A percentile compares a stretch with the other conserved stretches of the same genome.
Evolutionary conservation across 1,140 invertebrate genomes (phyloP).

Genomic region (Cataglyphis hispanica): DNA sequence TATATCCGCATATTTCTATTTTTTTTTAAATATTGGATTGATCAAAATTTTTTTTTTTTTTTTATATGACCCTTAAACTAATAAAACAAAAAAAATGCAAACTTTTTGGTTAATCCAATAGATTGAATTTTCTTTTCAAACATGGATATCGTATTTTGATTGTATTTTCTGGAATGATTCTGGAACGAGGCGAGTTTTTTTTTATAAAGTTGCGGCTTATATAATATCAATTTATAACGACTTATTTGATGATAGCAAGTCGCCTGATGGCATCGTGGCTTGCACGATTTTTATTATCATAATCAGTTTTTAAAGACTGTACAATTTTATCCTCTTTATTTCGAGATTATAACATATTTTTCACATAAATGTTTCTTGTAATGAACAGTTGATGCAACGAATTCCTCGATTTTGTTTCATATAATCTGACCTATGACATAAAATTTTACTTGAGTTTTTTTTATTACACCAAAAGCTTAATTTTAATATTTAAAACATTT

Average conservation of each 20-base stretch:
- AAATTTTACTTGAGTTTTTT: slow-evolving; percentile 8
- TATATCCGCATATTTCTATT: background rate
- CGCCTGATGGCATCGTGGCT: slow-evolving; percentile 4
- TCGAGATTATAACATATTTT: slow-evolving; percentile 19
- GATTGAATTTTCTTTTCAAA: background rate
- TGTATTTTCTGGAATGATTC: background rate
- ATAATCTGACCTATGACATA: background rate
- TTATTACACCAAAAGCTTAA: background rate
- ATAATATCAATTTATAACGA: slow-evolving; percentile 1
- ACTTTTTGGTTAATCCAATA: background rate
- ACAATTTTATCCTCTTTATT: slow-evolving; percentile 18
- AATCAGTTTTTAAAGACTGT: slow-evolving; percentile 36
- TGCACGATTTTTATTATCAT: background rate
- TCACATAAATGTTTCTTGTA: background rate
- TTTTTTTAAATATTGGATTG: background rate
- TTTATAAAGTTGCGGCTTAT: background rate
- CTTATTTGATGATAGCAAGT: slow-evolving; percentile 3
- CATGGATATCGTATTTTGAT: background rate
- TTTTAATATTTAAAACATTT: background rate
- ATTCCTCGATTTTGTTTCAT: background rate
- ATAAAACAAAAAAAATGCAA: background rate
- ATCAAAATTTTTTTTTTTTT: background rate
- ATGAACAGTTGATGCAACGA: background rate
- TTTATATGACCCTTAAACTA: background rate
- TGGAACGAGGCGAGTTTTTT: background rate